Evolutionary conservation across 1,140 invertebrate genomes (phyloP), one percentile per base, ranked within the genome.

Genomic region (Drosophila tsacasi): DNA sequence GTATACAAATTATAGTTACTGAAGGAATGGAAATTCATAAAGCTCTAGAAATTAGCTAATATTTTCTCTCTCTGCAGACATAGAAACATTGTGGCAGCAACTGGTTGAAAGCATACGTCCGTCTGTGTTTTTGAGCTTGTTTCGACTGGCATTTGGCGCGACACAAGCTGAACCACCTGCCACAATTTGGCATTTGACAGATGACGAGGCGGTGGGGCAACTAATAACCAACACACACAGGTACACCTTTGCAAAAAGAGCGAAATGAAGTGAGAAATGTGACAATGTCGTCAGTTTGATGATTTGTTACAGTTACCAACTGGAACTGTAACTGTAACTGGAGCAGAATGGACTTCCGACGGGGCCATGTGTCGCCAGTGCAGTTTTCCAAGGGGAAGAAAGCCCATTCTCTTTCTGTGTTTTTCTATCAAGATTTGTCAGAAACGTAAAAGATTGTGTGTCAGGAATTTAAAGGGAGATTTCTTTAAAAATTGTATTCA

Each of bases 111-210:
- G 54, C 42, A 37, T 46, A n/a, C 50, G 49, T 32, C 19, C 13
- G 25, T 25, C 46, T 66, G 54, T 40, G 68, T 74, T 73, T 47
- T 55, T 69, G 63, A 44, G 42, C 62, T 37, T 47, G 65, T 63
- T 57, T 69, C 47, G 35, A 73, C 52, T 81, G 68, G 61, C 77
- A 87, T 60, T 81, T 78, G 84, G 60, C 67, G 55, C 47, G 62
- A 61, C 40, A 63, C 66, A 64, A 76, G 25, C 55, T 52, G 63
- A 71, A 81, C 49, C 75, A 78, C 64, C 64, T 78, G 75, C 76
- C 76, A 46, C 61, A 79, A 79, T 79, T 76, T 80, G 76, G 63
- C 81, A 69, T 83, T 80, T 87, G 83, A 89, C 84, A 83, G 77
- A 85, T 78, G 83, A 58, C 68, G 67, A 76, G 83, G 35, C 78